Percentiles rank a stretch among this genome's conserved stretches.
phyloP scores from a whole-genome alignment of 2,888 invertebrate species.

The Temnothorax ravouxi region DNA sequence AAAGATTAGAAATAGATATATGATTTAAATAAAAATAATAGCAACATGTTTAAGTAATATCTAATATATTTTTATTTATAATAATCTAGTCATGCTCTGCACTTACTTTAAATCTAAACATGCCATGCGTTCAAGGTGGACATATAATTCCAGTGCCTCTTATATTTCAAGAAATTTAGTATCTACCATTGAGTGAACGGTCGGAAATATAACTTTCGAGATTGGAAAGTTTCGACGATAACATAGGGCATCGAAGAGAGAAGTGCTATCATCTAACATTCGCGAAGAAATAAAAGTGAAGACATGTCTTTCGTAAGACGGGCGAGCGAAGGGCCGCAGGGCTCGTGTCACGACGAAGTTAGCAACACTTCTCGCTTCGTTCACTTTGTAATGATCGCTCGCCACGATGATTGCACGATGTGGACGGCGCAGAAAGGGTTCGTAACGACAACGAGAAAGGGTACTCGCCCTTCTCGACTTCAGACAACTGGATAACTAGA shows the following conservation, averaged over 20 bases:
- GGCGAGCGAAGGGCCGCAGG: slow-evolving; percentile 25
- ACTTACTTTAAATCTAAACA: not conserved
- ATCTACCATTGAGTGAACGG: not conserved
- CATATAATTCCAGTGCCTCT: not conserved
- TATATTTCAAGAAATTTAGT: slow-evolving; percentile 1
- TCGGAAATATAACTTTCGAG: not conserved
- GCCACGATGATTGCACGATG: slow-evolving; percentile 44
- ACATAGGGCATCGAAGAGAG: not conserved
- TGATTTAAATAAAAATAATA: not conserved
- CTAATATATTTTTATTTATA: not conserved
- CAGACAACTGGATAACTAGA: slow-evolving; percentile 62
- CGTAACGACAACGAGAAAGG: slow-evolving; percentile 52
- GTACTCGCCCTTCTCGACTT: slow-evolving; percentile 27
- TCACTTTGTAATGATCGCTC: slow-evolving; percentile 68
- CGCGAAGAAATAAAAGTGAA: slow-evolving; percentile 9
- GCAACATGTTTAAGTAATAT: not conserved
- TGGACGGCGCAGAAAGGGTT: slow-evolving; percentile 27
- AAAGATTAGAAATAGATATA: not conserved
- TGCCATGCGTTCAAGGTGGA: not conserved
- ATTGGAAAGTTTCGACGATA: slow-evolving; percentile 4
- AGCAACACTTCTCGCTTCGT: slow-evolving; percentile 73
- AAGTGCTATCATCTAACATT: slow-evolving; percentile 1
- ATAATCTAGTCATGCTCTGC: not conserved
- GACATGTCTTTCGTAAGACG: slow-evolving; percentile 10
- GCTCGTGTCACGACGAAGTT: slow-evolving; percentile 72